Evolutionary conservation across 2,113 vertebrate genomes (phyloP).

Genomic region (Polypterus senegalus): DNA sequence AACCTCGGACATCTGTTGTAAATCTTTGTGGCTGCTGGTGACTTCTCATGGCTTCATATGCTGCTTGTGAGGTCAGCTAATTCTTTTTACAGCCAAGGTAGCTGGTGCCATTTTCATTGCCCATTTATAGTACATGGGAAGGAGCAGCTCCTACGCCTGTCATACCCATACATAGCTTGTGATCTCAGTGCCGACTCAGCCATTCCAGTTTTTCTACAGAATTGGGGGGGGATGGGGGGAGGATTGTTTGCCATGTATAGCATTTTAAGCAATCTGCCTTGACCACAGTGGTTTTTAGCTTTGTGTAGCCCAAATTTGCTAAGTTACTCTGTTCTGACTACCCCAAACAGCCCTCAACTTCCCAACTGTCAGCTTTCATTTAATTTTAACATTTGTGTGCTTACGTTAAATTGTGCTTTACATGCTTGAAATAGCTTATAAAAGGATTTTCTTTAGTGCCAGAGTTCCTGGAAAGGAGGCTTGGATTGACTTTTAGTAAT

Average conservation of each 20-base stretch:
- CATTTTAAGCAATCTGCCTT: constrained; percentile 5
- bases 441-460: too few species aligned
- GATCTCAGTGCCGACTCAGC: constrained; percentile 43
- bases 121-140: constrained; percentile 50
- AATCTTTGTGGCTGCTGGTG: constrained; percentile 7
- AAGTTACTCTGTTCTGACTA: too few species aligned
- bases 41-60: background rate
- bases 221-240: constrained; percentile 18
- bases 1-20: constrained; percentile 6
- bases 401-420: too few species aligned
- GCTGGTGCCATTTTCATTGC: constrained; percentile 22
- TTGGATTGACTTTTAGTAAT: too few species aligned
- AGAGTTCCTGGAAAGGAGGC: too few species aligned
- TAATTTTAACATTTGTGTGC: too few species aligned
- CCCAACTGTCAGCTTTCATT: too few species aligned
- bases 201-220: constrained; percentile 32
- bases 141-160: constrained; percentile 24
- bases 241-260: constrained; percentile 36
- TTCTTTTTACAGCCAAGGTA: constrained; percentile 16
- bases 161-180: constrained; percentile 39
- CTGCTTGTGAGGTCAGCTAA: constrained; percentile 12
- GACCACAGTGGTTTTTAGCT: too few species aligned
- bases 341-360: too few species aligned
- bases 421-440: too few species aligned
- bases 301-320: too few species aligned